These are phyloP conservation scores for Chascanopsetta lugubris DNA, from an alignment of 2,113 vertebrate genomes.

Conservation along the genomic window DNA sequence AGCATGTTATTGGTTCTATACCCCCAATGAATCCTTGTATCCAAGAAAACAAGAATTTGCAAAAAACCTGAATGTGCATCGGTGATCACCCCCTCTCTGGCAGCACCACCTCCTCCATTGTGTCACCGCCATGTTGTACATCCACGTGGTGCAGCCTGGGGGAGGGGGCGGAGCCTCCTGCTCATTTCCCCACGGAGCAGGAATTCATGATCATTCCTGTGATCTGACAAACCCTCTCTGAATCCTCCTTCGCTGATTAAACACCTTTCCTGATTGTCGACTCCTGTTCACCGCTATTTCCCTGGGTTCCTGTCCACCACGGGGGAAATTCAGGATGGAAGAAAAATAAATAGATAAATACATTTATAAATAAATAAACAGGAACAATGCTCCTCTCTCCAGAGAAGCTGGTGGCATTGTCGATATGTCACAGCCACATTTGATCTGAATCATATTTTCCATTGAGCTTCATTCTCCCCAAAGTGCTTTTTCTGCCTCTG, in stretches of 20 bases:
- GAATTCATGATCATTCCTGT: constrained; percentile 52
- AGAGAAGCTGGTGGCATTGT: constrained; percentile 20
- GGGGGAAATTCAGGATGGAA: constrained; percentile 14
- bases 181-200: constrained; percentile 63
- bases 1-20: constrained; percentile 8
- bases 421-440: constrained; percentile 21
- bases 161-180: constrained; percentile 45
- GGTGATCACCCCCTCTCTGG: constrained; percentile 24
- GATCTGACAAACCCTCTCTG: constrained; percentile 49
- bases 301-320: constrained; percentile 7
- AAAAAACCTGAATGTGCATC: constrained; percentile 35
- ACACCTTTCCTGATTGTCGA: constrained; percentile 35
- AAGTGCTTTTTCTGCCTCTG: constrained; percentile 8
- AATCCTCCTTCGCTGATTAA: constrained; percentile 57
- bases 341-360: neutral
- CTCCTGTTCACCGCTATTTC: constrained; percentile 27
- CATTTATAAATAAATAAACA: too few species aligned
- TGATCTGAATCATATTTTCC: constrained; percentile 39
- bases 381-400: constrained; percentile 1
- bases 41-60: too few species aligned
- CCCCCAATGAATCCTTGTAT: too few species aligned
- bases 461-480: constrained; percentile 22
- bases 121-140: constrained; percentile 36
- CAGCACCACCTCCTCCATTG: too few species aligned
- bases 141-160: constrained; percentile 31